These are phyloP conservation scores for Platygyra sinensis DNA, from an alignment of 64 coral and sea anemone species.

Conservation along the genomic window DNA sequence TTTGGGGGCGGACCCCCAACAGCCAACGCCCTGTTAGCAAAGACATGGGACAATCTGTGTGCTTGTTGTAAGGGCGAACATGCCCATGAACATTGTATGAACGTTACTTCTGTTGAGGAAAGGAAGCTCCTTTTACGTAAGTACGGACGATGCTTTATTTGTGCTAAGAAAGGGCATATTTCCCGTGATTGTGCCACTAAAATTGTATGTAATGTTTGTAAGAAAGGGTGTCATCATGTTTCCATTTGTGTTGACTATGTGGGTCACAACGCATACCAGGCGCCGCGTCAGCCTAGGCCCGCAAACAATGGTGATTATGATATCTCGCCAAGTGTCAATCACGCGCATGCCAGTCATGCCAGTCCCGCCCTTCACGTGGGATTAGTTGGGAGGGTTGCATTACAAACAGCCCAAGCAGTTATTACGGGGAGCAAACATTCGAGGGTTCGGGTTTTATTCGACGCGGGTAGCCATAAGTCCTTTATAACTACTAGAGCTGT, in stretches of 20 bases:
- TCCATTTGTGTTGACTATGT: constrained; percentile 20
- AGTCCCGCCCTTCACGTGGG: constrained; percentile 37
- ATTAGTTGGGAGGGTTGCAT: constrained; percentile 12
- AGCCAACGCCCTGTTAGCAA: too few relatives aligned
- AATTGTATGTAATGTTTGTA: constrained; percentile 35
- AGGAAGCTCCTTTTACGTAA: constrained; percentile 46
- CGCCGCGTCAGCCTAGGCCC: not conserved
- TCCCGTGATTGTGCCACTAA: constrained; percentile 37
- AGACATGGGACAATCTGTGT: too few relatives aligned
- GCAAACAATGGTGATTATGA: not conserved
- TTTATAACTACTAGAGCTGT: constrained; percentile 38
- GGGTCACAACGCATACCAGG: too few relatives aligned
- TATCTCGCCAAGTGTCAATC: too few relatives aligned
- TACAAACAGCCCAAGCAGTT: constrained; percentile 52
- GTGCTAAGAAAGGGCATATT: constrained; percentile 55
- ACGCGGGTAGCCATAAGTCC: constrained; percentile 53
- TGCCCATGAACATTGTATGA: constrained; percentile 37
- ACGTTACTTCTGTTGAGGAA: not conserved
- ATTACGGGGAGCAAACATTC: constrained; percentile 40
- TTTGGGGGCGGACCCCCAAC: too few relatives aligned
- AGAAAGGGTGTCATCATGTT: constrained; percentile 26
- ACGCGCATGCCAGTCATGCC: not conserved
- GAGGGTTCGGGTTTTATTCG: constrained; percentile 60
- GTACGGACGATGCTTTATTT: constrained; percentile 73
- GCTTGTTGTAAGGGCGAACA: too few relatives aligned